Evolutionary conservation across 2,888 invertebrate species (phyloP), one percentile per base, ranked within the genome.

Genomic region (Seira ritae): DNA sequence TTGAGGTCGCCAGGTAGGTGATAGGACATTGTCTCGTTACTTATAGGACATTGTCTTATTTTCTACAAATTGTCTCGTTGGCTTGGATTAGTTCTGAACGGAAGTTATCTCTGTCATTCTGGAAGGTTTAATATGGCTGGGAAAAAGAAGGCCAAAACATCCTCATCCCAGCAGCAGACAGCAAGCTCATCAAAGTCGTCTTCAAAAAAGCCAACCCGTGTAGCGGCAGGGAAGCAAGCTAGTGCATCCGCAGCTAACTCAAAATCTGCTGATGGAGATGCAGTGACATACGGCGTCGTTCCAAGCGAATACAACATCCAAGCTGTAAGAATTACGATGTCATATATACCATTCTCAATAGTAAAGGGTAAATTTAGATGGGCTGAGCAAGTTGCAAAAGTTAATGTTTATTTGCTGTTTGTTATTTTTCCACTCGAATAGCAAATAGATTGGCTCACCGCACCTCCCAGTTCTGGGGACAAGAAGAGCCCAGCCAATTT

Each of bases 381-480:
- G 10, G 60, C 6, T 60, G n/a, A n/a, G n/a, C n/a, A n/a, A n/a
- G n/a, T n/a, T n/a, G n/a, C n/a, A n/a, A n/a, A n/a, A n/a, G n/a
- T n/a, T n/a, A n/a, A n/a, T n/a, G n/a, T n/a, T n/a, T n/a, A n/a
- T n/a, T n/a, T n/a, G n/a, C n/a, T n/a, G n/a, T n/a, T n/a, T n/a
- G n/a, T n/a, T n/a, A n/a, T n/a, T n/a, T n/a, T n/a, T n/a, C n/a
- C n/a, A n/a, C 31, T 8, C 31, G 3, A 31, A 20, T 22, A 80
- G 80, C 80, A 80, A 80, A 80, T 80, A n/a, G 42, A 80, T 17
- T 75, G 75, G 80, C 24, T 85, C 24, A 85, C 85, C 3, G 82
- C 85, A 0, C 85, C 85, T 0, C 85, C 85, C 1, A 17, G 50
- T 12, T 42, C 20, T n/a, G 55, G 23, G 10, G 72, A 80, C 0